Evolutionary conservation across 2,113 vertebrate genomes (phyloP).

Genomic region (Odobenus rosmarus): DNA sequence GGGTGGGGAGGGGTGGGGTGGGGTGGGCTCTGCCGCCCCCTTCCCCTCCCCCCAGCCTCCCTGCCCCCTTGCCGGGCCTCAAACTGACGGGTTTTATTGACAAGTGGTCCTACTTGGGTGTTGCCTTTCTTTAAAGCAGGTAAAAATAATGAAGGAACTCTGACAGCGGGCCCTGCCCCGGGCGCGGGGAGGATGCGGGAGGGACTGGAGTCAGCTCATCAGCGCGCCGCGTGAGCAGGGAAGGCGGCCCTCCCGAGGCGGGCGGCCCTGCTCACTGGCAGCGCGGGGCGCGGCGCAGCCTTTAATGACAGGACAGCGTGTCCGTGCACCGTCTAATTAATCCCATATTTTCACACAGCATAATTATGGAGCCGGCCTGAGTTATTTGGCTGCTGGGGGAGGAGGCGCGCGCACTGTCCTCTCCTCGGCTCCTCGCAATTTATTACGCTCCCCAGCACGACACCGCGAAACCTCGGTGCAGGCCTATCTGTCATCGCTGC

Average conservation of each 20-base stretch:
- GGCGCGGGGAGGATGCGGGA: slow-evolving; percentile 88
- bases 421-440: slow-evolving; percentile 87
- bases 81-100: background rate
- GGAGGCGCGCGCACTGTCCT: slow-evolving; percentile 86
- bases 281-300: slow-evolving; percentile 88
- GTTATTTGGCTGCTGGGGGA: slow-evolving; percentile 88
- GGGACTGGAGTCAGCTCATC: slow-evolving; percentile 95
- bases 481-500: slow-evolving; percentile 96
- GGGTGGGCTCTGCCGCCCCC: background rate
- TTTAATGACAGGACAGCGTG: slow-evolving; percentile 94
- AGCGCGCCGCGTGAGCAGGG: slow-evolving; percentile 86
- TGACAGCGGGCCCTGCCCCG: slow-evolving; percentile 81
- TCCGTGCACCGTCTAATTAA: slow-evolving; percentile 94
- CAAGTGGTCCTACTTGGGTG: background rate
- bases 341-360: slow-evolving; percentile 94
- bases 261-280: slow-evolving; percentile 88
- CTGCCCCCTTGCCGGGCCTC: background rate
- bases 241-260: background rate
- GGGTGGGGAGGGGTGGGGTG: background rate
- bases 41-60: background rate
- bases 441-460: slow-evolving; percentile 88
- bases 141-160: slow-evolving; percentile 84
- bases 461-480: slow-evolving; percentile 91
- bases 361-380: slow-evolving; percentile 92
- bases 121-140: slow-evolving; percentile 69